phyloP scores from a whole-genome alignment of 2,797 vertebrate species.

The Dermochelys coriacea region DNA sequence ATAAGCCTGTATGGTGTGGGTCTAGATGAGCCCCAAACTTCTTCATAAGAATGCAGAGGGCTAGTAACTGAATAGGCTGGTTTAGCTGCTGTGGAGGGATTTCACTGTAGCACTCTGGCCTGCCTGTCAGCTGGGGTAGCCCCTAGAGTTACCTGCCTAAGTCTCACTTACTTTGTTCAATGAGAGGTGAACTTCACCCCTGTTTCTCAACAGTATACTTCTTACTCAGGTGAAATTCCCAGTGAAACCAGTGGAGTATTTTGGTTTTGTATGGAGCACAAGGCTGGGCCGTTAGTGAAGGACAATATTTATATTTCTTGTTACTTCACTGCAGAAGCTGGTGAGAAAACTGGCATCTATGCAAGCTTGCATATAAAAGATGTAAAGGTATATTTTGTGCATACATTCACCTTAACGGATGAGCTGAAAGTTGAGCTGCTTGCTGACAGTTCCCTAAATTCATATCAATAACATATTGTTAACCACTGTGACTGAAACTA shows the following conservation, averaged over 20 bases:
- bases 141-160: not conserved
- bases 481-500: conserved; percentile 72
- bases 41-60: accelerated
- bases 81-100: not conserved
- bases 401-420: conserved; percentile 78
- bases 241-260: not conserved
- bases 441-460: conserved; percentile 90
- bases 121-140: not conserved
- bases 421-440: conserved; percentile 89
- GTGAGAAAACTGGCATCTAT: conserved; percentile 71
- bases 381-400: conserved; percentile 82
- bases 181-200: accelerated
- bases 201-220: accelerated
- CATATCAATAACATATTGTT: conserved; percentile 91
- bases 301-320: conserved; percentile 52
- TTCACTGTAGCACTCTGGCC: not conserved
- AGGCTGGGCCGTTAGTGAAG: not conserved
- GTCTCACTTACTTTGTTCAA: not conserved
- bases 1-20: not conserved
- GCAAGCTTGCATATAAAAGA: conserved; percentile 83
- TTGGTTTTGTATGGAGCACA: not conserved
- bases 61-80: not conserved
- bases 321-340: conserved; percentile 46
- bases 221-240: not conserved
- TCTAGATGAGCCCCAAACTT: accelerated